phyloP scores from a whole-genome alignment of 2,797 vertebrate species.

The Gallinago solitaria region DNA sequence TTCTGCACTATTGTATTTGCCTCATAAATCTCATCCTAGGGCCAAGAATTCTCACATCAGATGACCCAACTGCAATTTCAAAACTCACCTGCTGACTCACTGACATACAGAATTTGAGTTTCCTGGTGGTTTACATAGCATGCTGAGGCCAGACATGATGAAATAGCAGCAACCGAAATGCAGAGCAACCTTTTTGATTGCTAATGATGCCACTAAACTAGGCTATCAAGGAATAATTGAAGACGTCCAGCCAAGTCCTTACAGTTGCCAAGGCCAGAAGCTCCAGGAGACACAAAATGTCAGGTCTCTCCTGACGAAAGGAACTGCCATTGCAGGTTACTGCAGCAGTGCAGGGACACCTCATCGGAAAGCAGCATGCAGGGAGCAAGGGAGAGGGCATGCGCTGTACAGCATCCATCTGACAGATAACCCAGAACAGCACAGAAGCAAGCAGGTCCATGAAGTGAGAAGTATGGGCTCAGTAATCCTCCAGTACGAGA shows the following conservation, averaged over 20 bases:
- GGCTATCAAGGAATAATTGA: background rate
- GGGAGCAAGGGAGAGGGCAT: background rate
- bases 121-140: background rate
- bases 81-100: background rate
- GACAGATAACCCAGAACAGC: background rate
- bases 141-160: background rate
- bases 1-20: background rate
- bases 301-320: accelerated
- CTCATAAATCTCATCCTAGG: background rate
- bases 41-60: background rate
- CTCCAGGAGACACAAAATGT: background rate
- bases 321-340: background rate
- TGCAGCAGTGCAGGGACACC: background rate
- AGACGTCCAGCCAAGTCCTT: background rate
- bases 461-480: background rate
- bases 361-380: background rate
- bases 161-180: background rate
- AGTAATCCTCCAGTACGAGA: background rate
- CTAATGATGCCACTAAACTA: background rate
- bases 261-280: background rate
- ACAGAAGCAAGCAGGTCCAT: background rate
- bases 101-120: background rate
- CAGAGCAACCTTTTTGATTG: background rate
- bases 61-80: background rate
- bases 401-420: background rate